These are phyloP conservation scores for Bilobella aurantiaca DNA, from an alignment of 1,140 invertebrate species.

Conservation along the genomic window DNA sequence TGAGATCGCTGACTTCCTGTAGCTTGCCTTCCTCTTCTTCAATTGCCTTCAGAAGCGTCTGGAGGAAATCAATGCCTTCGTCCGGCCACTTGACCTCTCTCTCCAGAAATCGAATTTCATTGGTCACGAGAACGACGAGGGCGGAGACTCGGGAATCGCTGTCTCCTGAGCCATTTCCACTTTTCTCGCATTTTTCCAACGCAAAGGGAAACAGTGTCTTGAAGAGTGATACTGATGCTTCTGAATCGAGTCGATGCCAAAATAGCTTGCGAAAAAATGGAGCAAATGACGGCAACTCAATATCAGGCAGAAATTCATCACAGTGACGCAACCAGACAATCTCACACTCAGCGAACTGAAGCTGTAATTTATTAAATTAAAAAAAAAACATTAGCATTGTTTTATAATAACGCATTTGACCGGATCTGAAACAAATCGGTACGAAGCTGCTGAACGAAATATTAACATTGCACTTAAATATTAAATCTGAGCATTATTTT, in stretches of 20 bases:
- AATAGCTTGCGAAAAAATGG: slow-evolving; percentile 22
- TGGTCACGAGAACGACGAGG: slow-evolving; percentile 12
- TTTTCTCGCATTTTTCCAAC: slow-evolving; percentile 16
- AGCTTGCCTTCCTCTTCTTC: slow-evolving; percentile 5
- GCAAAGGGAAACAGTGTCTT: slow-evolving; percentile 20
- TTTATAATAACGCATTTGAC: no score
- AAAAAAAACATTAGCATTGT: no score
- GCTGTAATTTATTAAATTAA: no score
- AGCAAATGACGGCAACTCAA: slow-evolving; percentile 14
- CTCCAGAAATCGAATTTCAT: slow-evolving; percentile 24
- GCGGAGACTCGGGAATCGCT: neutral
- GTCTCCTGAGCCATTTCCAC: neutral
- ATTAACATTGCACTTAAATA: no score
- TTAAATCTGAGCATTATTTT: no score
- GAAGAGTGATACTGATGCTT: slow-evolving; percentile 17
- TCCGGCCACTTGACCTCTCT: slow-evolving; percentile 23
- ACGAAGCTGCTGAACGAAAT: no score
- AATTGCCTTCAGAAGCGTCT: slow-evolving; percentile 12
- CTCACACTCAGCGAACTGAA: slow-evolving; percentile 25
- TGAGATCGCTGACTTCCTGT: neutral
- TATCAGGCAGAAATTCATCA: slow-evolving; percentile 24
- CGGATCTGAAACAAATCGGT: no score
- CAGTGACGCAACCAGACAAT: slow-evolving; percentile 25
- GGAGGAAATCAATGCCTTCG: slow-evolving; percentile 21
- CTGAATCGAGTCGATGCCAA: neutral